phyloP scores from a whole-genome alignment of 2,888 invertebrate species.

The Himalopsyche japonica region DNA sequence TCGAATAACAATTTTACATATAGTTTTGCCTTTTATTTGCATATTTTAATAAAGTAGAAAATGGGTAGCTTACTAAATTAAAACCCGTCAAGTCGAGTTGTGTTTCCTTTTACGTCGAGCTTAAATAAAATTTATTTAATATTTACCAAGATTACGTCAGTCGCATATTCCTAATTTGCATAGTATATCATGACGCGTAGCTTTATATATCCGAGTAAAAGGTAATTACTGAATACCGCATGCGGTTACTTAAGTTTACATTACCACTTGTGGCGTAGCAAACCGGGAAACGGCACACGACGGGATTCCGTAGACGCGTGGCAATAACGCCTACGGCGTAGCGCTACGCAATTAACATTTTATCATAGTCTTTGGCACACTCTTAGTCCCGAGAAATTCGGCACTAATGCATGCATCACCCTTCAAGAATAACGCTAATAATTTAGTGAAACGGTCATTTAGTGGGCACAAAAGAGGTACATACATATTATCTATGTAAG shows the following conservation, averaged over 20 bases:
- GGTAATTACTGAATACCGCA: conserved; percentile 1
- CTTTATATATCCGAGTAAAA: neutral
- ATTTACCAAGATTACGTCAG: neutral
- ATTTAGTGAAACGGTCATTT: neutral
- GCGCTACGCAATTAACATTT: neutral
- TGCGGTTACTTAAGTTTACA: neutral
- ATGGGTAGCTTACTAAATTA: no score
- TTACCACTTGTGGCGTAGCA: conserved; percentile 1
- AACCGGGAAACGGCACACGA: neutral
- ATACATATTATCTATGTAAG: neutral
- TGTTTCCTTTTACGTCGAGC: neutral
- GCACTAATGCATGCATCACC: neutral
- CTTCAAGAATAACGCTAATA: neutral
- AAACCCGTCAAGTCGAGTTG: neutral
- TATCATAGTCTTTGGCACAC: neutral
- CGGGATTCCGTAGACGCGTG: neutral
- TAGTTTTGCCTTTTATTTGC: no score
- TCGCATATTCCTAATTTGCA: conserved; percentile 1
- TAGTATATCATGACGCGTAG: neutral
- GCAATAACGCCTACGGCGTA: neutral
- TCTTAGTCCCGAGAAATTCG: neutral
- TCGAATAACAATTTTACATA: no score
- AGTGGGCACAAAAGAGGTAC: neutral
- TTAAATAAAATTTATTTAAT: neutral
- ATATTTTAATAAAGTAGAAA: no score